Evolutionary conservation across 2,797 vertebrate species (phyloP).

Genomic region (Enteromius argenteus): DNA sequence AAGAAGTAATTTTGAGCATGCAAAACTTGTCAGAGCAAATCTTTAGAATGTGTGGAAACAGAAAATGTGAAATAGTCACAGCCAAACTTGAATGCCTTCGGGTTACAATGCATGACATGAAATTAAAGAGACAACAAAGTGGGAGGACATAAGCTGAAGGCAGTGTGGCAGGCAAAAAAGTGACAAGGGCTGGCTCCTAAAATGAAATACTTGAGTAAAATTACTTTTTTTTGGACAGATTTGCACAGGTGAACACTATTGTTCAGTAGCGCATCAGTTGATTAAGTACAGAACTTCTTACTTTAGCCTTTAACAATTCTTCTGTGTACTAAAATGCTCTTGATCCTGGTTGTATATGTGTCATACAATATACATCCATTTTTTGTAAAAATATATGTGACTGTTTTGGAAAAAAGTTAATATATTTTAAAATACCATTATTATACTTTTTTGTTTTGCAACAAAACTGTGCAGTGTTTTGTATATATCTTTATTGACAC

Average conservation of each 20-base stretch:
- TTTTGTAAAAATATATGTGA: background rate
- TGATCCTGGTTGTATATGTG: background rate
- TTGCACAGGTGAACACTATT: background rate
- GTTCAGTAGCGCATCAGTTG: background rate
- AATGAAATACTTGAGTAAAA: background rate
- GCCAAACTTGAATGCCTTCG: conserved; percentile 8
- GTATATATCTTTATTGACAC: background rate
- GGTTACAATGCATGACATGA: conserved; percentile 39
- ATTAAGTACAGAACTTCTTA: background rate
- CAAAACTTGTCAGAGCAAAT: conserved; percentile 31
- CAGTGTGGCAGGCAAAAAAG: background rate
- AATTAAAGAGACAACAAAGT: conserved; percentile 28
- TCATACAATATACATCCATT: background rate
- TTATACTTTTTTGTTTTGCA: background rate
- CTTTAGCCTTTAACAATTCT: background rate
- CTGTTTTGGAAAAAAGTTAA: background rate
- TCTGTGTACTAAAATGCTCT: background rate
- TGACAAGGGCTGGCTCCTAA: background rate
- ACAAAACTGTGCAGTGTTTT: background rate
- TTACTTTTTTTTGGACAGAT: background rate
- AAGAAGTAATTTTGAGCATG: conserved; percentile 27
- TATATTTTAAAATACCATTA: background rate
- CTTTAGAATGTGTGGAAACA: conserved; percentile 20
- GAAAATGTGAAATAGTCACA: conserved; percentile 8
- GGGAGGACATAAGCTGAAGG: conserved; percentile 5